Evolutionary conservation across 2,888 invertebrate genomes (phyloP), one percentile per base, ranked within the genome.

Genomic region (Dicranocentrus wangi): DNA sequence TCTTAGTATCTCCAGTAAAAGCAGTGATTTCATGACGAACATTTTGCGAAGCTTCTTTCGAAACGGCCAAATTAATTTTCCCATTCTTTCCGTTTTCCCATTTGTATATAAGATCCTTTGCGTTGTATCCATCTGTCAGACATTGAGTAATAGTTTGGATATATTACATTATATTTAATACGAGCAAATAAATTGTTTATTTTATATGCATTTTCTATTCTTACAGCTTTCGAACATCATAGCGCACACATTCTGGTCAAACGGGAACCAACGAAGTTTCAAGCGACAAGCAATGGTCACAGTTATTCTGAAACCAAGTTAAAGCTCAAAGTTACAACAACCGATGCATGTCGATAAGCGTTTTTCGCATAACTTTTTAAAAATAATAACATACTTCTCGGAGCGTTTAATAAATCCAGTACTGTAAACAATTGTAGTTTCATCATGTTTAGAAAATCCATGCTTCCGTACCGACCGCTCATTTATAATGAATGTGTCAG

Each of bases 221-320:
- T 96, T 94, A 97, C 97, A 97, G 92, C 97, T 97, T 92, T 97
- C 97, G 88, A 97, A 96, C 91, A 96, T 96, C 89, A 97, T 95
- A 89, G 95, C 94, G 90, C 97, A 97, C 86, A 96, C 90, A 89
- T 97, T 97, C 87, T 95, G 93, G 90, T 97, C 97, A 96, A 97
- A 96, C 47, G 97, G 97, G 89, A 97, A 97, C 90, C 96, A 97
- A 89, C 97, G 95, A 68, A 97, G 92, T 89, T 96, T 95, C 97
- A 97, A 97, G 78, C 96, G 96, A 90, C 97, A 97, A 87, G 96
- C 95, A 85, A 96, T 96, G 85, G 97, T 97, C 88, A 97, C 95
- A 86, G 97, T 97, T 90, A 97, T 92, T 89, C 96, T 96, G 92
- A 10, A 61, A 42, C 15, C 2, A 58, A 58, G 23, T 8, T 58